These are phyloP conservation scores for Neomonachus schauinslandi DNA, from an alignment of 2,113 vertebrate species.

Conservation along the genomic window DNA sequence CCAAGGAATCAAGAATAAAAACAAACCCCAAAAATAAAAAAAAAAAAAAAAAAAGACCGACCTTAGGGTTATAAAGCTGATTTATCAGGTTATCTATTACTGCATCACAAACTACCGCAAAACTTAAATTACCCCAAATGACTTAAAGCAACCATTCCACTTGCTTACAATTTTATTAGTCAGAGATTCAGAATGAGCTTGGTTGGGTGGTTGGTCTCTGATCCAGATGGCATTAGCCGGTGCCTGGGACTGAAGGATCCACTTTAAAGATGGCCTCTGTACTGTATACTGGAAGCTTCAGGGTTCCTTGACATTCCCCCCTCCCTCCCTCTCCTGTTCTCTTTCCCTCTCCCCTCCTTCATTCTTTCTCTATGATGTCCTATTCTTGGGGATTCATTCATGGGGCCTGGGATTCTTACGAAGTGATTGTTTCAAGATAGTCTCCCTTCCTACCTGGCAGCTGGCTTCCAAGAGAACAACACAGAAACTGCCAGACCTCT, in stretches of 20 bases:
- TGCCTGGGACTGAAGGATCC: too few relatives aligned
- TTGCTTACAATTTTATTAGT: neutral
- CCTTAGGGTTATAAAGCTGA: neutral
- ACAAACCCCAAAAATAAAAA: neutral
- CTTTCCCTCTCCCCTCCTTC: neutral
- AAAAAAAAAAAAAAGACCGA: neutral
- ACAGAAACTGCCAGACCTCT: neutral
- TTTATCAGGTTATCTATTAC: neutral
- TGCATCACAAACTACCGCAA: neutral
- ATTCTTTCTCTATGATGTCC: neutral
- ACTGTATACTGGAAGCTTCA: neutral
- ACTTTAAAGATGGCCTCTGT: neutral
- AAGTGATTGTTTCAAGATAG: neutral
- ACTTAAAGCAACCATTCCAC: neutral
- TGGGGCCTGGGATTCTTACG: neutral
- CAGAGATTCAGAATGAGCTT: neutral
- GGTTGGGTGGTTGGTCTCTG: neutral
- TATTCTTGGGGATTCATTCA: neutral
- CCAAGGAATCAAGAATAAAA: neutral
- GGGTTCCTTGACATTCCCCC: neutral
- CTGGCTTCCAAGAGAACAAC: neutral
- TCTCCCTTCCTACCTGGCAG: neutral
- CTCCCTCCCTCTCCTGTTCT: neutral
- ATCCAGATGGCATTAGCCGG: fast-evolving
- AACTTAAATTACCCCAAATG: neutral